phyloP scores from a whole-genome alignment of 2,888 invertebrate genomes.

The Sisyra terminalis region DNA sequence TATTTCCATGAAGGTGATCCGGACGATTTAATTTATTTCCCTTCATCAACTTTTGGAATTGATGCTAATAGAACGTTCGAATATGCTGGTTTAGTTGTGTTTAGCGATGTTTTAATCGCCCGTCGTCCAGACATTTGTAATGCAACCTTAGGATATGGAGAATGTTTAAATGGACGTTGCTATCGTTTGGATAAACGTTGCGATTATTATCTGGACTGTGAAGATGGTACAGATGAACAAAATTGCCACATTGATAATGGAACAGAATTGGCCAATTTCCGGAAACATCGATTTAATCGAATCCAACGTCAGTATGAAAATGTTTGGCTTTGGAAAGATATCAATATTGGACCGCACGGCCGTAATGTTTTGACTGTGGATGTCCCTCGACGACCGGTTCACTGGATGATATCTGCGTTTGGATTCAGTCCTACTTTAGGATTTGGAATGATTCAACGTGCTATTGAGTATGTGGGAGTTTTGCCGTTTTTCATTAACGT shows the following conservation, averaged over 20 bases:
- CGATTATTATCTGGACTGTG: conserved; percentile 62
- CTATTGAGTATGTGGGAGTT: conserved; percentile 75
- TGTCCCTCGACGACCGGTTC: conserved; percentile 69
- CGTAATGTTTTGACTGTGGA: conserved; percentile 72
- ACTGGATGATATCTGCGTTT: conserved; percentile 89
- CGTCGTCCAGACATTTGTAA: conserved; percentile 55
- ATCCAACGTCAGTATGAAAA: conserved; percentile 85
- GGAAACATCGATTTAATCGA: conserved; percentile 74
- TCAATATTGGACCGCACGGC: conserved; percentile 84
- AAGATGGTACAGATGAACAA: conserved; percentile 73
- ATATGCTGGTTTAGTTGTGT: conserved; percentile 75
- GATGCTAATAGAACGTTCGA: conserved; percentile 90
- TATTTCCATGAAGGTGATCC: conserved; percentile 71
- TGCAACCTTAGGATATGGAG: conserved; percentile 48
- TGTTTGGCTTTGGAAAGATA: conserved; percentile 90
- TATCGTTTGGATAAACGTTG: conserved; percentile 60
- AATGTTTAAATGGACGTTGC: conserved; percentile 72
- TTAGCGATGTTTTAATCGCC: conserved; percentile 73
- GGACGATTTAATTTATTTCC: conserved; percentile 71
- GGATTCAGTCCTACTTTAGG: conserved; percentile 76
- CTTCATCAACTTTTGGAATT: conserved; percentile 79
- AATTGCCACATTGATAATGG: conserved; percentile 49
- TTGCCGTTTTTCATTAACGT: conserved; percentile 90
- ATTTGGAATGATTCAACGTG: conserved; percentile 68
- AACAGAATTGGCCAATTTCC: conserved; percentile 54